Percentiles rank a stretch among this genome's conserved stretches.
Conservation (phyloP, 2,113 vertebrate genomes). For the Misgurnus anguillicaudatus region DNA sequence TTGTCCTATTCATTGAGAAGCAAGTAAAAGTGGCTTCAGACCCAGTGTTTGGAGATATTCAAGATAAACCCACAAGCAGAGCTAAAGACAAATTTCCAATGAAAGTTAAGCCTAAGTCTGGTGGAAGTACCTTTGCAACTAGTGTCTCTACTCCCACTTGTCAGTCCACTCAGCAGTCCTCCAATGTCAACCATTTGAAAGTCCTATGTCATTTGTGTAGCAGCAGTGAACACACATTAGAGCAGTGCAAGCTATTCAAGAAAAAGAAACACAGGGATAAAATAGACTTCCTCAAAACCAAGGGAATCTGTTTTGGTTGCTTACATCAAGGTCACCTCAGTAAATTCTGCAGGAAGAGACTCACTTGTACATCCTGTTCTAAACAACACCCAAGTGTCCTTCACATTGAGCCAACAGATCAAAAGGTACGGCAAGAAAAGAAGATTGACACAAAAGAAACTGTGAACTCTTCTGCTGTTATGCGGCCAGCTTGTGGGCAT, state of each 20-base stretch:
- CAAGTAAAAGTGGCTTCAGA: constrained; percentile 19
- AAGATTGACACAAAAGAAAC: background rate
- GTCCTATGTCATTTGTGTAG: constrained; percentile 6
- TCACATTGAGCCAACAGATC: constrained; percentile 19
- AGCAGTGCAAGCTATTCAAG: constrained; percentile 15
- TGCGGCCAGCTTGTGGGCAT: constrained; percentile 25
- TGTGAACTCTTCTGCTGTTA: background rate
- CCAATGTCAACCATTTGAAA: background rate
- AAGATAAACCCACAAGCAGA: background rate
- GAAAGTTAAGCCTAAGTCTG: background rate
- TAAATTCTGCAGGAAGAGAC: constrained; percentile 17
- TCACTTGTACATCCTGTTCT: constrained; percentile 28
- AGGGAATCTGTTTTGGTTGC: constrained; percentile 39
- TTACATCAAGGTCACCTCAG: constrained; percentile 35
- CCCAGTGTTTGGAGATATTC: constrained; percentile 17
- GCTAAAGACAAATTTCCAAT: background rate
- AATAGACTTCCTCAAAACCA: constrained; percentile 40
- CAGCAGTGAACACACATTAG: constrained; percentile 22
- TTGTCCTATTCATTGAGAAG: constrained; percentile 28
- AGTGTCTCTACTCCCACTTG: background rate
- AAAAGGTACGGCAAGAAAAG: background rate
- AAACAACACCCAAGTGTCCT: constrained; percentile 30
- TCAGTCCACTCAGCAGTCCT: background rate
- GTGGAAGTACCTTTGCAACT: constrained; percentile 41
- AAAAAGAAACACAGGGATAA: constrained; percentile 32